Percentiles rank a stretch among this genome's conserved stretches.
phyloP scores from a whole-genome alignment of 2,888 invertebrate genomes.

The Anthrax anthrax region DNA sequence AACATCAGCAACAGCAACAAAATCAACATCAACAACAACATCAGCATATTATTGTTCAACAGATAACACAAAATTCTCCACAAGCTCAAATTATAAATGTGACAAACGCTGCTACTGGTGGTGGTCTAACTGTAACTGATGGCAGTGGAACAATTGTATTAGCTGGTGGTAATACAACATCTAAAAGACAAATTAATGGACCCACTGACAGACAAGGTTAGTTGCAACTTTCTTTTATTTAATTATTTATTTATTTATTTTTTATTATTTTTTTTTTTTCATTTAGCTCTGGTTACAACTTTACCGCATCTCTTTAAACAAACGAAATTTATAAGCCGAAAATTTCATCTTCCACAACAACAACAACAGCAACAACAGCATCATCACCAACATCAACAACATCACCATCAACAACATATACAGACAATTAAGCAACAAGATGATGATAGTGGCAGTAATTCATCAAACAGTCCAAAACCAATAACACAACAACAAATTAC shows the following conservation, averaged over 20 bases:
- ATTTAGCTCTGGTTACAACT: conserved; percentile 18
- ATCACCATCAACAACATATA: conserved; percentile 20
- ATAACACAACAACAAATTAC: conserved; percentile 17
- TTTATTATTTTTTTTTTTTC: conserved; percentile 1
- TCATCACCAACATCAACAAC: conserved; percentile 11
- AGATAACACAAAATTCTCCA: conserved; percentile 12
- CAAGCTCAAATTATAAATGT: conserved; percentile 9
- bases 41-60: conserved; percentile 28
- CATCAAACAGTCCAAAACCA: conserved; percentile 2
- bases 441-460: conserved; percentile 13
- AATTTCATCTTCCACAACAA: conserved; percentile 22
- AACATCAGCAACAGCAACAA: conserved; percentile 15
- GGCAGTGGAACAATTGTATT: conserved; percentile 10
- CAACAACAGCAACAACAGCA: conserved; percentile 15
- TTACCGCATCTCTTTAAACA: conserved; percentile 17
- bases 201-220: conserved; percentile 23
- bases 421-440: conserved; percentile 21
- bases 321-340: conserved; percentile 18
- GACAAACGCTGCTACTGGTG: conserved; percentile 7
- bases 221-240: no score
- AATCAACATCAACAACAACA: conserved; percentile 18
- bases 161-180: conserved; percentile 7
- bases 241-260: neutral
- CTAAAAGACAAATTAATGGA: conserved; percentile 26
- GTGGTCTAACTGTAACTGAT: conserved; percentile 4